These are phyloP conservation scores for Smutsia gigantea DNA, from an alignment of 2,797 vertebrate species.

Conservation along the genomic window DNA sequence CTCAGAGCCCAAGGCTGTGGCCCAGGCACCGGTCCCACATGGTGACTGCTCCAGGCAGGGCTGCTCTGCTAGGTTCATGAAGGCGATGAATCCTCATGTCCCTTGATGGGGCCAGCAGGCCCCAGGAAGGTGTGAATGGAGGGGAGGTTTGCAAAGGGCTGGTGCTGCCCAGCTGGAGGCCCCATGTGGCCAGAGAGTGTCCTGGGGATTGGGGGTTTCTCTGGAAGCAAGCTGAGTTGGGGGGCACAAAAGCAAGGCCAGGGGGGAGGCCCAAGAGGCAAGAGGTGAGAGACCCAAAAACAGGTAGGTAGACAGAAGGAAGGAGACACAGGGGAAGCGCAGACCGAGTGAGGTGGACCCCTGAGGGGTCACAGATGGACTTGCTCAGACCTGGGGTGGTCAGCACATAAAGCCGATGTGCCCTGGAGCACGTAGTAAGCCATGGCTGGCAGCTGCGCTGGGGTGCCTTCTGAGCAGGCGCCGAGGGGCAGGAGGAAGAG, in stretches of 20 bases:
- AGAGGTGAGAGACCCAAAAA: not conserved
- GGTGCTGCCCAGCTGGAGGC: not conserved
- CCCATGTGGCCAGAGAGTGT: not conserved
- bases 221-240: not conserved
- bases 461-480: not conserved
- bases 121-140: not conserved
- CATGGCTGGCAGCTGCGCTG: not conserved
- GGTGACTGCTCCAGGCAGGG: too few species aligned
- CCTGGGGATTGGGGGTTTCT: not conserved
- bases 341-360: too few species aligned
- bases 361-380: not conserved
- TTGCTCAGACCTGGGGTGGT: not conserved
- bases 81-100: not conserved
- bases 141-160: not conserved
- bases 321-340: not conserved
- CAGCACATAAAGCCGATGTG: fast-evolving
- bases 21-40: not conserved
- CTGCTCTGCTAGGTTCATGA: not conserved
- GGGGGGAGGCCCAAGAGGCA: not conserved
- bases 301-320: not conserved
- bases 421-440: not conserved
- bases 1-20: fast-evolving
- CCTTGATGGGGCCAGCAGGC: not conserved
- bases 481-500: not conserved
- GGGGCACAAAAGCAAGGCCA: not conserved